These are phyloP conservation scores for Parauchenoglanis punctatus DNA, from an alignment of 2,797 vertebrate genomes.

Conservation along the genomic window DNA sequence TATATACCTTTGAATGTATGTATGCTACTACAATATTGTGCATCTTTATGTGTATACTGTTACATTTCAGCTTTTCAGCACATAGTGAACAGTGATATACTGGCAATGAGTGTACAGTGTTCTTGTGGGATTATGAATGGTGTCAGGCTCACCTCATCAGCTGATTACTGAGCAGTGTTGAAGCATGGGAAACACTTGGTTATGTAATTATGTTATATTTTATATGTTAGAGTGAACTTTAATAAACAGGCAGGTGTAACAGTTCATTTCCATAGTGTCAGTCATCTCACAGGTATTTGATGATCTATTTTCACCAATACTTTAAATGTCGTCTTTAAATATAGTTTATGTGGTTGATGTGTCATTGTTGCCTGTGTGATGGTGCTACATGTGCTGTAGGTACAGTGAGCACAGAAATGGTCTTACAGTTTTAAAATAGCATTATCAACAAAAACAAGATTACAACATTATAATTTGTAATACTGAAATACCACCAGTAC, in stretches of 20 bases:
- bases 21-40: background rate
- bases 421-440: background rate
- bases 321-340: background rate
- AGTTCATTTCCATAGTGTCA: background rate
- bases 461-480: background rate
- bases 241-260: no score
- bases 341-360: background rate
- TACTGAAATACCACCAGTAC: background rate
- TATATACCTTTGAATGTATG: background rate
- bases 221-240: background rate
- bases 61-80: conserved; percentile 9
- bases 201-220: background rate
- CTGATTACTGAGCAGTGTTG: background rate
- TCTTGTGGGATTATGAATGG: background rate
- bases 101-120: background rate
- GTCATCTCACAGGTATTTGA: background rate
- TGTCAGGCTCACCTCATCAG: background rate
- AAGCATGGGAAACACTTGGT: no score
- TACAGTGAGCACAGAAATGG: background rate
- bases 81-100: background rate
- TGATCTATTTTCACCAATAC: background rate
- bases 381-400: no score
- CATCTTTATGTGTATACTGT: conserved; percentile 2
- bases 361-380: background rate
- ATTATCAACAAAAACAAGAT: background rate